Evolutionary conservation across 2,888 invertebrate species (phyloP).

Genomic region (Thereva nobilitata): DNA sequence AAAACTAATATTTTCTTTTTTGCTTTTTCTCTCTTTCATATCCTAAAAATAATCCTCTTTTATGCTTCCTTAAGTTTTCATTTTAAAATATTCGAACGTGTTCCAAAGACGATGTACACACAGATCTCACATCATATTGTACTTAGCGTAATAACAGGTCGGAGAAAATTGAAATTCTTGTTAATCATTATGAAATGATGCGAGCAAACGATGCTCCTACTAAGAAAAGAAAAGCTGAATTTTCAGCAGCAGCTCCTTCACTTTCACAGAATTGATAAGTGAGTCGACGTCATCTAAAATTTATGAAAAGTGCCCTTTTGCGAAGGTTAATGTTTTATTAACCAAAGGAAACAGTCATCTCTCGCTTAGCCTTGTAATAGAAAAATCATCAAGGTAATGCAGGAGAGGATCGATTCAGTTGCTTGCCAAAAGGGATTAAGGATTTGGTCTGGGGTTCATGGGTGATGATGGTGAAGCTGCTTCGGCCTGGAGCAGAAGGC

Average conservation of each 20-base stretch:
- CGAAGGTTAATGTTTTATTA: slow-evolving; percentile 29
- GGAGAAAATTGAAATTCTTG: slow-evolving; percentile 26
- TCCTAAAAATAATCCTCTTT: too few relatives aligned
- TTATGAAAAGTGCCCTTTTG: slow-evolving; percentile 34
- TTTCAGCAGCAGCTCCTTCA: slow-evolving; percentile 26
- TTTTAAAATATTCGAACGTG: too few relatives aligned
- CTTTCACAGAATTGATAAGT: slow-evolving; percentile 26
- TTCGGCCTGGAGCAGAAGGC: too few relatives aligned
- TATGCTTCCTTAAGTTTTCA: too few relatives aligned
- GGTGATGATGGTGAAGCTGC: too few relatives aligned
- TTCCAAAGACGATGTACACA: not conserved
- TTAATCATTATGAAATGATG: slow-evolving; percentile 34
- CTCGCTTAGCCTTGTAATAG: slow-evolving; percentile 9
- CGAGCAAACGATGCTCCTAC: slow-evolving; percentile 11
- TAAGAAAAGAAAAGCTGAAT: slow-evolving; percentile 17
- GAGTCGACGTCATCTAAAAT: slow-evolving; percentile 36
- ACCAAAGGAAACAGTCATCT: not conserved
- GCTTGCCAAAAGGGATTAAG: not conserved
- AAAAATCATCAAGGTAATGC: slow-evolving; percentile 17
- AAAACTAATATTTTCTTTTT: too few relatives aligned
- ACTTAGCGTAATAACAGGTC: not conserved
- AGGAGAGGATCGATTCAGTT: not conserved
- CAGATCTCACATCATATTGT: not conserved
- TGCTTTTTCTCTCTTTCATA: too few relatives aligned
- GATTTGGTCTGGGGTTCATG: too few relatives aligned